phyloP scores from a whole-genome alignment of 2,888 invertebrate species.

The Dorcus parallelipipedus region DNA sequence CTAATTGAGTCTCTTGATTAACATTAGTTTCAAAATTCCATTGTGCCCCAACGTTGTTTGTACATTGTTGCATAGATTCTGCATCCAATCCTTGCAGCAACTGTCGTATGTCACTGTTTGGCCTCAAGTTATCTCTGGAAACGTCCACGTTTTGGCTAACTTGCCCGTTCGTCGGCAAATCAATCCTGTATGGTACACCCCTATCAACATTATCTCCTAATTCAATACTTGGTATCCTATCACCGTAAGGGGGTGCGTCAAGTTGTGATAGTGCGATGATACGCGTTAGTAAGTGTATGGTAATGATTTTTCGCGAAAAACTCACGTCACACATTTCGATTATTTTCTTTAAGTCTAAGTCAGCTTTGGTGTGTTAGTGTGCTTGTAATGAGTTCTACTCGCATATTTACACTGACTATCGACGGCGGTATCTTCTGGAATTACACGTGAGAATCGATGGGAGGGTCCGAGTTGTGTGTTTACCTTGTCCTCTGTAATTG shows the following conservation, averaged over 20 bases:
- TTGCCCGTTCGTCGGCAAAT: slow-evolving; percentile 3
- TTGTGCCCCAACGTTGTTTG: slow-evolving; percentile 81
- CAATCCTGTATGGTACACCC: slow-evolving; percentile 10
- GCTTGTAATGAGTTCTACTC: slow-evolving; percentile 30
- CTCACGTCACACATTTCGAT: slow-evolving; percentile 41
- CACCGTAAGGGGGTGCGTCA: slow-evolving; percentile 20
- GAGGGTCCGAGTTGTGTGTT: slow-evolving; percentile 29
- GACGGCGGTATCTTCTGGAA: slow-evolving; percentile 34
- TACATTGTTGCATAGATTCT: slow-evolving; percentile 76
- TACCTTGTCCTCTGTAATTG: slow-evolving; percentile 39
- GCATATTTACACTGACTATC: slow-evolving; percentile 38
- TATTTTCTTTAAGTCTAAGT: background rate
- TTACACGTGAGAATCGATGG: slow-evolving; percentile 40
- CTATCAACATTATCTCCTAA: slow-evolving; percentile 8
- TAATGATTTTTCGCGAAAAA: slow-evolving; percentile 29
- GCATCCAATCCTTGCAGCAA: slow-evolving; percentile 70
- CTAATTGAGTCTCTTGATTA: slow-evolving; percentile 75
- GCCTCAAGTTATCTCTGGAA: background rate
- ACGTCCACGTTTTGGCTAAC: slow-evolving; percentile 34
- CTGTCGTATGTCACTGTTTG: slow-evolving; percentile 49
- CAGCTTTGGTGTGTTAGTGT: background rate
- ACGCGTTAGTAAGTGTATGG: slow-evolving; percentile 7
- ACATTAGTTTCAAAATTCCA: slow-evolving; percentile 89
- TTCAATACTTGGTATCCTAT: slow-evolving; percentile 1
- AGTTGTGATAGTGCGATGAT: slow-evolving; percentile 17